Evolutionary conservation across 2,113 vertebrate species (phyloP).

Genomic region (Talpa occidentalis): DNA sequence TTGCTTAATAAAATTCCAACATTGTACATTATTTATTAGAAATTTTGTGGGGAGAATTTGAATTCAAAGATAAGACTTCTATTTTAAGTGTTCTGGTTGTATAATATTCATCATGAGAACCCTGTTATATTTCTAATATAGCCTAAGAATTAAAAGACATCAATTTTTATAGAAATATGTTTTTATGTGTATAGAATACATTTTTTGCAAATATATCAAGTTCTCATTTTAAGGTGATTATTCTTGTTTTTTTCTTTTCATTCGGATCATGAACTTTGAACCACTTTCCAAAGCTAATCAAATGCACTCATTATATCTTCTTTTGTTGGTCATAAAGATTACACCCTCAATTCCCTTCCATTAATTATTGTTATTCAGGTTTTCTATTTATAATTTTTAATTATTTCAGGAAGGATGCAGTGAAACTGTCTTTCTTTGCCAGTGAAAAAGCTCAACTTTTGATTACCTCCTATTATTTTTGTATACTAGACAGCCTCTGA

Average conservation of each 20-base stretch:
- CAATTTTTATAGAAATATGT: background rate
- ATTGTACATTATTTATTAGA: background rate
- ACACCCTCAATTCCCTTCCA: background rate
- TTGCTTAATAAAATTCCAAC: background rate
- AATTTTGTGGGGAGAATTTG: background rate
- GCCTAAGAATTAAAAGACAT: background rate
- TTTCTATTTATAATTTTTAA: background rate
- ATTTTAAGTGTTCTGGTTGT: background rate
- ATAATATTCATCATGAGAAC: background rate
- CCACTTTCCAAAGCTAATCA: background rate
- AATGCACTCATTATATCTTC: background rate
- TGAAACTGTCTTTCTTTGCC: background rate
- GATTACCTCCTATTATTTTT: background rate
- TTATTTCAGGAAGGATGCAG: background rate
- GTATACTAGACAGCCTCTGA: background rate
- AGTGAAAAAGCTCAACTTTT: background rate
- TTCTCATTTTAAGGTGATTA: conserved; percentile 1
- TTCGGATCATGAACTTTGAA: background rate
- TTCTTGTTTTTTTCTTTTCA: background rate
- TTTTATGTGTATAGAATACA: background rate
- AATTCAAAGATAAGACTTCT: background rate
- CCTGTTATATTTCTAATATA: background rate
- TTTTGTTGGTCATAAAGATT: background rate
- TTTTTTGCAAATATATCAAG: background rate
- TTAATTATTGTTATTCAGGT: conserved; percentile 22